Conservation (phyloP, 2,888 invertebrate genomes). For the Protonemura montana region DNA sequence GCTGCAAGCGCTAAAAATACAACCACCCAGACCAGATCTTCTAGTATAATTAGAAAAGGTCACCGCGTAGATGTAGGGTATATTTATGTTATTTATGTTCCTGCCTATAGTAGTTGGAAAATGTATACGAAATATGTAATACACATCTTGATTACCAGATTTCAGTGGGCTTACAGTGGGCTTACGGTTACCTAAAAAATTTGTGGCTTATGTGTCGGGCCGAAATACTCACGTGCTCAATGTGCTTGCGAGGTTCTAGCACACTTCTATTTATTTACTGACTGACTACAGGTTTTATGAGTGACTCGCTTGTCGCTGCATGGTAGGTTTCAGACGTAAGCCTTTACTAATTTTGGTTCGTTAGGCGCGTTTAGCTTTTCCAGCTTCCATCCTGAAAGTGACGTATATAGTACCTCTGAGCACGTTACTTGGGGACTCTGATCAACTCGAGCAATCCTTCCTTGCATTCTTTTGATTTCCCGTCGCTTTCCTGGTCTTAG, state of each 20-base stretch:
- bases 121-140: conserved; percentile 2
- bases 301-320: too few relatives aligned
- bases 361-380: background rate
- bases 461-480: background rate
- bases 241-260: too few relatives aligned
- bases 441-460: background rate
- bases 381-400: conserved; percentile 2
- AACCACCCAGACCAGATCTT: conserved; percentile 29
- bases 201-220: too few relatives aligned
- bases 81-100: conserved; percentile 14
- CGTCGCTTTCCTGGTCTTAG: background rate
- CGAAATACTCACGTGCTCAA: too few relatives aligned
- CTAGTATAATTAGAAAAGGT: conserved; percentile 41
- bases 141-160: background rate
- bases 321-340: too few relatives aligned
- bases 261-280: too few relatives aligned
- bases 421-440: background rate
- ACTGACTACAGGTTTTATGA: too few relatives aligned
- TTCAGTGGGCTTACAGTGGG: background rate
- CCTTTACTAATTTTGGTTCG: too few relatives aligned
- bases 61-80: conserved; percentile 37
- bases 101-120: conserved; percentile 7
- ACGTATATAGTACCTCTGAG: conserved; percentile 19
- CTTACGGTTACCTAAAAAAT: too few relatives aligned
- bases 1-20: conserved; percentile 31